Base-by-base conservation (phyloP, 2,888 invertebrate species). In the Gandaritis pyraliata region DNA sequence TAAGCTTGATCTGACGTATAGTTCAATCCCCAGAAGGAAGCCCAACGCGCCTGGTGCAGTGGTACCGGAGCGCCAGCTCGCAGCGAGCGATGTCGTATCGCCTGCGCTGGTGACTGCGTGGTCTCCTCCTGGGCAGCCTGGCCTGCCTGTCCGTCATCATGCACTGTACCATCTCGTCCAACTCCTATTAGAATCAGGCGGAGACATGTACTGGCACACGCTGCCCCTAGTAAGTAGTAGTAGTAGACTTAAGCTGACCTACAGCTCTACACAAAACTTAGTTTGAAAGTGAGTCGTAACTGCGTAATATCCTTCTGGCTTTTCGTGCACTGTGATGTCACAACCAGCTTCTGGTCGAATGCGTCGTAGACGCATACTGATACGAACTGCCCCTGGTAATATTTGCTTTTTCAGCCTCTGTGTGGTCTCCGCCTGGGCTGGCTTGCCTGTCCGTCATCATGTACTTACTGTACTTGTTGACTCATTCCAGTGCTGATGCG, bases 41-140 rank as follows among this genome's bases (percentile, higher is more conserved):
- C 93, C 0, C 90, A 90, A 30, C 89, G 92, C 10, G 92, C 90
- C 0, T 92, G 93, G 88, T 93, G 93, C 75, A 85, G 87, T 43
- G 88, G 90, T 1, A 83, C 86, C 0, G 87, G 90, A 0, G 83
- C 90, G 0, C 93, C 94, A 0, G 82, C 88, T 0, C 87, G 88
- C 45, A 90, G 85, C 38, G 94, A 94, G 74, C 88, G 93, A 7
- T 95, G 95, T 74, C 92, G 94, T 68, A 93, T 94, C 68, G 94
- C 95, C 1, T 95, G 95, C 78, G 93, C 94, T 0, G 93, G 93
- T n/a, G 95, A 95, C 86, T 95, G 95, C 78, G 94, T 95, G 30
- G 92, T 95, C 52, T 94, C 94, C 0, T 86, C 94, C 0, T 95
- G 95, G 95, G 93, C 90, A 0, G 74, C 88, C 0, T 95, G 95